phyloP scores from a whole-genome alignment of 1,140 invertebrate genomes.

The Cydia amplana region DNA sequence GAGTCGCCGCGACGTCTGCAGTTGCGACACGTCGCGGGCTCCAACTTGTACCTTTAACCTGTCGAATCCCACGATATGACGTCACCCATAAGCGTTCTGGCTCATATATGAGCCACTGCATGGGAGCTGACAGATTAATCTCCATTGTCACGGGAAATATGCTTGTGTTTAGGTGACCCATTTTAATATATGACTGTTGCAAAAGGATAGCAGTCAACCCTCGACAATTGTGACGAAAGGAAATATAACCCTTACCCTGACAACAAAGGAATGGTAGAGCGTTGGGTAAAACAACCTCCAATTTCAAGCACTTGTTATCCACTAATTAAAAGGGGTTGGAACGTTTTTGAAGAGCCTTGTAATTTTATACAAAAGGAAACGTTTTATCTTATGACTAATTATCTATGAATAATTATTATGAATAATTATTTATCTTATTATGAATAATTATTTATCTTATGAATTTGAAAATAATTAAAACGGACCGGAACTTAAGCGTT shows the following conservation, averaged over 20 bases:
- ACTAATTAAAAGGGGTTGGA: background rate
- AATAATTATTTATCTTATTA: no score
- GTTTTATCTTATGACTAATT: background rate
- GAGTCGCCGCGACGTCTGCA: no score
- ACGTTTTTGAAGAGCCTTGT: background rate
- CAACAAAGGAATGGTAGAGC: slow-evolving; percentile 17
- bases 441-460: no score
- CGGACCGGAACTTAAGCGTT: no score
- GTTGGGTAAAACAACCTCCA: background rate
- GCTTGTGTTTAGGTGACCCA: background rate
- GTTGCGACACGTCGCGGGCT: no score
- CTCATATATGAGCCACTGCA: no score
- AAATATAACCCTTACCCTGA: slow-evolving; percentile 13
- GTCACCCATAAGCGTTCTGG: no score
- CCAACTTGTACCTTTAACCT: no score
- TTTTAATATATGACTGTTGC: background rate
- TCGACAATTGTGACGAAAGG: background rate
- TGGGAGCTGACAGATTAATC: no score
- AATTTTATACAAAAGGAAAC: background rate
- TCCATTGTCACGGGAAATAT: background rate
- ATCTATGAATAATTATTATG: no score
- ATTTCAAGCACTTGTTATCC: slow-evolving; percentile 15
- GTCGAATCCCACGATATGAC: no score
- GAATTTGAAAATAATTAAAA: no score
- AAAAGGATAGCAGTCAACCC: background rate